Evolutionary conservation across 2,113 vertebrate genomes (phyloP).

Genomic region (Sander lucioperca): DNA sequence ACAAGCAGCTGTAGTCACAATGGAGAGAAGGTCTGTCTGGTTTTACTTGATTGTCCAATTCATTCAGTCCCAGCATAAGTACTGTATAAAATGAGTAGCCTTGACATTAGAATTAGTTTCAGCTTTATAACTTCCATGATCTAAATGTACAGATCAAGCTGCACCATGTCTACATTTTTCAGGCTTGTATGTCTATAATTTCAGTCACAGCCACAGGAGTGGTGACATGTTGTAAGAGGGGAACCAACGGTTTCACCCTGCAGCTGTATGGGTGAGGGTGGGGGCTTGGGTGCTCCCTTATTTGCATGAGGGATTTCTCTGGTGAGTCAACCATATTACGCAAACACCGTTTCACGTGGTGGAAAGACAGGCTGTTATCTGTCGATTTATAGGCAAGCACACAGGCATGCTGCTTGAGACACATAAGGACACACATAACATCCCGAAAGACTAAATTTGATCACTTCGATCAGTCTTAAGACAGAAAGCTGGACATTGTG

Average conservation of each 20-base stretch:
- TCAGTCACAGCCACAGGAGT: not conserved
- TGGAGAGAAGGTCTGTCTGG: not conserved
- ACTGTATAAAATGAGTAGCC: not conserved
- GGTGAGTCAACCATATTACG: slow-evolving; percentile 57
- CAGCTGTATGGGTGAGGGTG: slow-evolving; percentile 61
- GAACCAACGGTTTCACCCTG: slow-evolving; percentile 64
- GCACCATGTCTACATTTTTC: not conserved
- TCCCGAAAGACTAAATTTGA: not conserved
- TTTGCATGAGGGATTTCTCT: slow-evolving; percentile 56
- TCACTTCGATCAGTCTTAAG: not conserved
- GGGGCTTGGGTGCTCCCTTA: slow-evolving; percentile 15
- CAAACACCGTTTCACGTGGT: slow-evolving; percentile 32
- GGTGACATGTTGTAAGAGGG: slow-evolving; percentile 23
- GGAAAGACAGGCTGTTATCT: slow-evolving; percentile 5
- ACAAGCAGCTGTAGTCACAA: slow-evolving; percentile 29
- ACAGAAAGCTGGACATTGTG: not conserved
- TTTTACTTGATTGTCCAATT: not conserved
- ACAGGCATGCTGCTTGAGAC: no score
- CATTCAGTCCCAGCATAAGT: not conserved
- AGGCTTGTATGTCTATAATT: not conserved
- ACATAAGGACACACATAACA: not conserved
- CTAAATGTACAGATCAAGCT: not conserved
- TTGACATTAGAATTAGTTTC: not conserved
- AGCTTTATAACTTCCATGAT: not conserved
- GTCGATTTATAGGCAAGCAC: not conserved